Base-by-base conservation (phyloP, 2,113 vertebrate genomes). In the Muscicapa adusta region DNA sequence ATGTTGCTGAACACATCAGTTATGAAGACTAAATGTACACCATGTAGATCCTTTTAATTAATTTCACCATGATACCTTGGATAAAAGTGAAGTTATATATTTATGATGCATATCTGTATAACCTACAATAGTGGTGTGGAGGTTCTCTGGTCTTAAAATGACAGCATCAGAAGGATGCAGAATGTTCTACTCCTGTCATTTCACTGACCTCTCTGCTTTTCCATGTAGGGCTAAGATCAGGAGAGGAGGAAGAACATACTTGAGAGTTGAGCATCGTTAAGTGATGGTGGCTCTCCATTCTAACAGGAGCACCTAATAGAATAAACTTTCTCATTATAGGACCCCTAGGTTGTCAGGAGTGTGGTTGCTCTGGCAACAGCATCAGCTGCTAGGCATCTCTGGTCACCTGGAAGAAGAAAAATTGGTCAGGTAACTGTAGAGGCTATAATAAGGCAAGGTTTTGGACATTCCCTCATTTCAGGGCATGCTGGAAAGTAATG, bases 191-290 rank as follows among this genome's bases (percentile, higher is more conserved):
- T n/a, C 16, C 25, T 71, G 19, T 20, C 6, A 66, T 50, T 87
- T 70, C 12, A 9, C 16, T 2, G 1, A 6, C 1, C 1, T 7
- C 5, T 54, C 15, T 4, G 0, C 3, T 66, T 71, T 66, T 67
- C 56, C 18, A 1, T 60, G 10, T 18, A 33, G 29, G 34, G 20
- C n/a, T 50, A 56, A 63, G 16, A 33, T 34, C 43, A 54, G 8
- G 16, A 51, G 22, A 75, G 12, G 3, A 82, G 40, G 18, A 71
- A 62, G 3, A 9, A 33, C 7, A 10, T 10, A 25, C 3, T n/a
- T 74, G 36, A 9, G 45, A n/a, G 12, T 9, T n/a, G 45, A 53
- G 26, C 12, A 56, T 47, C 4, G 1, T 45, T 75, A 58, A 38
- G 3, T 63, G 38, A 26, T 74, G n/a, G 10, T 18, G 26, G 16